phyloP scores from a whole-genome alignment of 2,888 invertebrate species.

The Ephialtes manifestator region DNA sequence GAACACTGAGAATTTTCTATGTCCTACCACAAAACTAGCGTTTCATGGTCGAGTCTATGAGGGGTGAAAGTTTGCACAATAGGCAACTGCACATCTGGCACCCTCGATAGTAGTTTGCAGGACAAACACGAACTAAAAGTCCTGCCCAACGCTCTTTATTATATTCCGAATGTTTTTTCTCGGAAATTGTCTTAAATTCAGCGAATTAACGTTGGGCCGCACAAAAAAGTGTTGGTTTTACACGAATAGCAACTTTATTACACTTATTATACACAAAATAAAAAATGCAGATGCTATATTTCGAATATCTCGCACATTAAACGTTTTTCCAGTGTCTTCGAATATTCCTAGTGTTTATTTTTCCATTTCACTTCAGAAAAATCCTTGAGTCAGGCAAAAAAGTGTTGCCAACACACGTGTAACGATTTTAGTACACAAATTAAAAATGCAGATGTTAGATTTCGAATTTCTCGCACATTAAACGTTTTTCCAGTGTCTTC shows the following conservation, averaged over 20 bases:
- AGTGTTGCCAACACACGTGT: too few species aligned
- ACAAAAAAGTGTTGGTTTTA: too few species aligned
- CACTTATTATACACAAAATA: too few species aligned
- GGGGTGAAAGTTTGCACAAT: slow-evolving; percentile 21
- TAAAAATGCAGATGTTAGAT: too few species aligned
- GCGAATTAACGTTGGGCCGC: too few species aligned
- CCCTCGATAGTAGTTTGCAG: slow-evolving; percentile 14
- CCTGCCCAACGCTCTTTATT: neutral
- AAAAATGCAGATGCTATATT: neutral
- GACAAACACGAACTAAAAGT: neutral
- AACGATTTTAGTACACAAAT: neutral
- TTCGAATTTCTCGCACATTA: too few species aligned
- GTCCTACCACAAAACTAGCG: neutral
- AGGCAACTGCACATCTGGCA: slow-evolving; percentile 43
- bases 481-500: too few species aligned
- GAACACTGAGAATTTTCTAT: neutral
- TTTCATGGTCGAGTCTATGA: neutral
- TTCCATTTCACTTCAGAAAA: neutral
- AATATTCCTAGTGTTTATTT: neutral
- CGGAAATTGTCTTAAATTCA: too few species aligned
- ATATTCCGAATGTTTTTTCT: neutral
- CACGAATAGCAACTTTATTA: too few species aligned
- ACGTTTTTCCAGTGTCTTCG: neutral
- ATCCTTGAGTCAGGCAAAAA: neutral
- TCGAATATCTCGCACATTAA: neutral